Conservation (phyloP, 2,797 vertebrate genomes). For the Trachops cirrhosus region DNA sequence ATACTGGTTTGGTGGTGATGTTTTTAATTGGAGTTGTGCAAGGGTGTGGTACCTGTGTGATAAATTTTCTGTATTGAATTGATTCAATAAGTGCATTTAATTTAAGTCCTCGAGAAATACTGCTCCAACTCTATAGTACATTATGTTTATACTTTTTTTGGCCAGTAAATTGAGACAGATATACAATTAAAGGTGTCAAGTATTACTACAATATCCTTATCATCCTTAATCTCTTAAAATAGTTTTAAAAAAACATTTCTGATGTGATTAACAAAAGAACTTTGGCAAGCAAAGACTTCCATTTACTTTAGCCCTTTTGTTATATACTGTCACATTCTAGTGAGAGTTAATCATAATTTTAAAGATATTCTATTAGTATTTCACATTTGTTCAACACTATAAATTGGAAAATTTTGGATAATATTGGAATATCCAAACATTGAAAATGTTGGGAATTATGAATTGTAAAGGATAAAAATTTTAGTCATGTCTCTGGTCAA, state of each 20-base stretch:
- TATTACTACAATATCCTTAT: background rate
- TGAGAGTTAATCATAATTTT: background rate
- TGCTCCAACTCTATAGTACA: background rate
- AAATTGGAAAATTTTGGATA: background rate
- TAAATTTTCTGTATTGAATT: background rate
- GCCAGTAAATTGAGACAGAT: background rate
- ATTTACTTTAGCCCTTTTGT: background rate
- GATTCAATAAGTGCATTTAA: background rate
- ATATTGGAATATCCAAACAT: background rate
- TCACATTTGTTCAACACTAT: constrained; percentile 1
- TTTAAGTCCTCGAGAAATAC: background rate
- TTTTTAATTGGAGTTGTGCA: background rate
- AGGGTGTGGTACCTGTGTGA: background rate
- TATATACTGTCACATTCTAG: background rate
- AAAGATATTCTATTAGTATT: background rate
- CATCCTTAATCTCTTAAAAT: background rate
- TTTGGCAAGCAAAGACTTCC: background rate
- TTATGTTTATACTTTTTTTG: background rate
- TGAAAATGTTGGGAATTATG: background rate
- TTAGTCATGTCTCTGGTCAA: background rate
- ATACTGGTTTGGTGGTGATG: background rate
- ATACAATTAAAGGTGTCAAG: background rate
- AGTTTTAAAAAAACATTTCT: background rate
- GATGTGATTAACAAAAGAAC: constrained; percentile 1
- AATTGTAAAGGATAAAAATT: background rate